A percentile compares a stretch with the other conserved stretches of the same genome.
Evolutionary conservation across 30 jellyfish, hydroid and myxozoan species (phyloP).

Genomic region (Hydractinia echinata): DNA sequence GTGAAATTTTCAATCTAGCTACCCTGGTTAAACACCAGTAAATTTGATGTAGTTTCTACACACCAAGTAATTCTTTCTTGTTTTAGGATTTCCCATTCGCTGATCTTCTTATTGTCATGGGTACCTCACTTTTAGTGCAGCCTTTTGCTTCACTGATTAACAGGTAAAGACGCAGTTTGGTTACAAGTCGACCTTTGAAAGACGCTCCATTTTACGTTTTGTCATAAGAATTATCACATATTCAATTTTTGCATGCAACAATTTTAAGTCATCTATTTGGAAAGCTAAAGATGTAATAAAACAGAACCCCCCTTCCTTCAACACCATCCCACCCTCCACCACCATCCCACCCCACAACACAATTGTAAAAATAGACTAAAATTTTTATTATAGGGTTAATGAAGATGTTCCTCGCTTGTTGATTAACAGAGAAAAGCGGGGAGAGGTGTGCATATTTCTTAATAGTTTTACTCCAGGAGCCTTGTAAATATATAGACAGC

Average conservation of each 20-base stretch:
- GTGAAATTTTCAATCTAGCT: neutral
- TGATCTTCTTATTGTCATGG: conserved; percentile 77
- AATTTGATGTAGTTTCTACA: neutral
- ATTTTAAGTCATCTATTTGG: neutral
- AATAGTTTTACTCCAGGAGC: neutral
- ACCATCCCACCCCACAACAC: neutral
- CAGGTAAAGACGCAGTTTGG: conserved; percentile 31
- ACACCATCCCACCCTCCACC: neutral
- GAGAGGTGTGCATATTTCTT: conserved; percentile 40
- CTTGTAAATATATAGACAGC: too few relatives aligned
- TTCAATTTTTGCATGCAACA: neutral
- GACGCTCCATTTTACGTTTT: neutral
- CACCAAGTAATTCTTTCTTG: neutral
- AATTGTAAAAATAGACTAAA: neutral
- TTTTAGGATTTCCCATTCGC: conserved; percentile 71
- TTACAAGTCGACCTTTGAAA: too few relatives aligned
- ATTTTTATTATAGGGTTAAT: conserved; percentile 30
- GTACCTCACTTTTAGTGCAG: conserved; percentile 78
- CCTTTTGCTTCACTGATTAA: conserved; percentile 80
- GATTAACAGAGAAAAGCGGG: conserved; percentile 73
- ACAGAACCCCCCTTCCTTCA: neutral
- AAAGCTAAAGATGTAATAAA: too few relatives aligned
- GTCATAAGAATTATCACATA: neutral
- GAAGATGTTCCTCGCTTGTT: conserved; percentile 64
- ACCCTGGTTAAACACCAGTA: neutral